phyloP scores from a whole-genome alignment of 1,140 invertebrate species.

The Protaetia brevitarsis region DNA sequence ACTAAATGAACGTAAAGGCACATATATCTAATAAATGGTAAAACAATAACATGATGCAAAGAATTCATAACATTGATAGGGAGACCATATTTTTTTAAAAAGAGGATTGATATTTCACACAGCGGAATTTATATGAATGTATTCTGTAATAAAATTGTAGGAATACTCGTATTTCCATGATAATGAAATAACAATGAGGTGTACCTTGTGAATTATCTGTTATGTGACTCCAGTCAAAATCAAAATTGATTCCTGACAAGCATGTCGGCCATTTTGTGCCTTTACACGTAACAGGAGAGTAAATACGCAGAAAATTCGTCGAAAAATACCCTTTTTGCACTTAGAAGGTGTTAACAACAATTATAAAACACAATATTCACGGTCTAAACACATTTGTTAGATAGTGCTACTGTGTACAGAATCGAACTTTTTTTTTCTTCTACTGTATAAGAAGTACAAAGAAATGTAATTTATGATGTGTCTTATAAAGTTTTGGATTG shows the following conservation, averaged over 20 bases:
- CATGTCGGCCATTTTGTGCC: constrained; percentile 43
- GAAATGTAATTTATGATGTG: neutral
- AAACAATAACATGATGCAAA: neutral
- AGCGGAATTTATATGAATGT: no score
- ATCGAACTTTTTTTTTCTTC: constrained; percentile 14
- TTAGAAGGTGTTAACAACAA: neutral
- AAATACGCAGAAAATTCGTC: constrained; percentile 12
- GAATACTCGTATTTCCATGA: no score
- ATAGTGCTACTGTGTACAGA: neutral
- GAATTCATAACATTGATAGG: constrained; percentile 8
- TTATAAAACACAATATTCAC: neutral
- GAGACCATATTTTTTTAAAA: constrained; percentile 18
- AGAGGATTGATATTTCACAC: no score
- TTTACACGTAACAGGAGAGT: constrained; percentile 20
- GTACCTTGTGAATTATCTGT: neutral
- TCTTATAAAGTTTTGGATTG: neutral
- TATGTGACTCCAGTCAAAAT: constrained; percentile 39
- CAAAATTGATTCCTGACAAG: constrained; percentile 45
- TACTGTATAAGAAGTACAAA: constrained; percentile 19
- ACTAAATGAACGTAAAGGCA: neutral
- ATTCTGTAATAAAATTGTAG: no score
- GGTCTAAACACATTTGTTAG: neutral
- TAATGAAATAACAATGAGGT: neutral
- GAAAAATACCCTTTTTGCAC: neutral
- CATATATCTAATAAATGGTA: no score